Evolutionary conservation across 2,797 vertebrate genomes (phyloP).

Genomic region (Arctocebus calabarensis): DNA sequence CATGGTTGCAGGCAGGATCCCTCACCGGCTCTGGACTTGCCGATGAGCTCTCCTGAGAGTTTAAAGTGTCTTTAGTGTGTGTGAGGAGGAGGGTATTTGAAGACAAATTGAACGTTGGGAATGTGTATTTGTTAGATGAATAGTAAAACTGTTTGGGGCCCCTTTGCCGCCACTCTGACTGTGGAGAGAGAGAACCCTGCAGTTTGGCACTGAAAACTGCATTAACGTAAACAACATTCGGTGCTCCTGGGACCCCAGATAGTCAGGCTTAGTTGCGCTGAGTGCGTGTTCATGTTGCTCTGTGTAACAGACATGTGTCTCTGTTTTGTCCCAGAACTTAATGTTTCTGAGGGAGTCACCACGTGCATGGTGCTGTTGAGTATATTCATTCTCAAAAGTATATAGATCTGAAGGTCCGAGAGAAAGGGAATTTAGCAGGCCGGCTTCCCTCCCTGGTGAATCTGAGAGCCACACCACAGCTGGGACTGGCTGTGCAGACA

Average conservation of each 20-base stretch:
- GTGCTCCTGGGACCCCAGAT: background rate
- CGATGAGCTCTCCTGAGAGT: background rate
- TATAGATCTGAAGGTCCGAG: background rate
- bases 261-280: background rate
- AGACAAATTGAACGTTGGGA: background rate
- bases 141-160: conserved; percentile 39
- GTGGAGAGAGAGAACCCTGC: background rate
- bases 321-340: background rate
- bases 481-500: background rate
- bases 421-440: background rate
- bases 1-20: background rate
- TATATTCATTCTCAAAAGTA: background rate
- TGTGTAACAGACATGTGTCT: background rate
- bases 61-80: background rate
- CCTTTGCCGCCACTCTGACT: background rate
- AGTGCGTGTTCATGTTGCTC: background rate
- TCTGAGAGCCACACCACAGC: background rate
- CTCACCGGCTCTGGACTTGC: conserved; percentile 28
- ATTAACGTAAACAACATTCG: background rate
- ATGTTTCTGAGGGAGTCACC: background rate
- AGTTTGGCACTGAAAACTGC: background rate
- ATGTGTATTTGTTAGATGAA: background rate
- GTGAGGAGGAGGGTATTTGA: background rate
- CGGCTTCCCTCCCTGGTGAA: background rate
- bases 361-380: background rate